Base-by-base conservation (phyloP, 2,113 vertebrate genomes). In the Setophaga petechia region DNA sequence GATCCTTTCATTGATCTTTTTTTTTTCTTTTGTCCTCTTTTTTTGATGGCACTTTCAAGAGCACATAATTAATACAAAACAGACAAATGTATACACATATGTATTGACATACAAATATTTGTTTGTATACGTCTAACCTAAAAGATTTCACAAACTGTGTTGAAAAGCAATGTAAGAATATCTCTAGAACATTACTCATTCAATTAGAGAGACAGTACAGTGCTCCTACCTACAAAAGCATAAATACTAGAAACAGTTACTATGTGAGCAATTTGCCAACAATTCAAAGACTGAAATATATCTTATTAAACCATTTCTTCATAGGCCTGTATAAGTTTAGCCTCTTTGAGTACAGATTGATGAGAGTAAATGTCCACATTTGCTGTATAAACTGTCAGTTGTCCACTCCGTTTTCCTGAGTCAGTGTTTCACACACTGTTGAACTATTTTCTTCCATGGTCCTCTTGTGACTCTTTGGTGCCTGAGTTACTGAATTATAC, bases 81-180 rank as follows among this genome's bases (percentile, higher is more conserved):
- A 9, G 4, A 12, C 9, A 12, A 6, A 16, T 0, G 0, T 12
- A 44, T 11, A 28, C 5, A 37, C 0, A 0, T 14, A 23, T 2
- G 5, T 43, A 43, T 43, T 75, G 18, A 55, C 25, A 43, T 7
- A 54, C 7, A 77, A 79, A 68, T 77, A 49, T 6, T 66, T 46
- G 23, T 46, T 57, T 44, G 3, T 9, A 14, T 41, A 9, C 8
- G 8, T 11, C 21, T 62, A 62, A 47, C 14, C 37, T 58, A 37
- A 91, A 81, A 15, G 20, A 68, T 66, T 49, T 68, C 28, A 6
- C 15, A 72, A 87, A 6, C 8, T 74, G 3, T 35, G 5, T 35
- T 72, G 21, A 68, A 75, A 84, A 27, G 30, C n/a, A 55, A 9
- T 15, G 2, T 39, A 25, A 37, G n/a, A n/a, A n/a, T n/a, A n/a